Evolutionary conservation across 2,888 invertebrate genomes (phyloP).

Genomic region (Ormia ochracea): DNA sequence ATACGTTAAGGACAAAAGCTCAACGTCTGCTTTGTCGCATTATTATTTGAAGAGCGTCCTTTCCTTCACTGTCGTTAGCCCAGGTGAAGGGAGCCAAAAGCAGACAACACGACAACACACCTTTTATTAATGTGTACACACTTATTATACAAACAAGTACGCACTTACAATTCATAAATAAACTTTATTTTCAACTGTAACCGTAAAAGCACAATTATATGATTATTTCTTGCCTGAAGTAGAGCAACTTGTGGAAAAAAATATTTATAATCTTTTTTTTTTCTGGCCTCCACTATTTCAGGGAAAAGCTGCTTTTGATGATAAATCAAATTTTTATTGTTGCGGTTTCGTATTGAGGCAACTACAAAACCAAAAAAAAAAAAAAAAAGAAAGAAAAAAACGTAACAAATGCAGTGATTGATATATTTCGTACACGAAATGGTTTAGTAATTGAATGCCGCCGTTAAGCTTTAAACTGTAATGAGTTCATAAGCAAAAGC

Average conservation of each 20-base stretch:
- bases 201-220: background rate
- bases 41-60: no score
- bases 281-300: conserved; percentile 20
- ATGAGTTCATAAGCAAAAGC: background rate
- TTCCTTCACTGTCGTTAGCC: no score
- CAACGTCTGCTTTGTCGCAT: no score
- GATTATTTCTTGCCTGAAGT: conserved; percentile 56
- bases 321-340: conserved; percentile 52
- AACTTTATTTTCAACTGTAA: background rate
- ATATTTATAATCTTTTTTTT: no score
- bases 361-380: no score
- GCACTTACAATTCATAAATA: background rate
- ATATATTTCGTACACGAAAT: conserved; percentile 45
- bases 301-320: conserved; percentile 41
- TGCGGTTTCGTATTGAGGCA: conserved; percentile 2
- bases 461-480: conserved; percentile 31
- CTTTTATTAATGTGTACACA: no score
- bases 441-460: conserved; percentile 44
- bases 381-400: background rate
- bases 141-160: background rate
- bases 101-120: no score
- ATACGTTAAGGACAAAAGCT: no score
- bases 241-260: conserved; percentile 31
- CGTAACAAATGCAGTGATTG: conserved; percentile 43
- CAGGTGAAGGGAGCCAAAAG: no score